Percentiles rank a stretch among this genome's conserved stretches.
These are phyloP conservation scores for Orthosia incerta DNA, from an alignment of 2,888 invertebrate species.

Conservation along the genomic window DNA sequence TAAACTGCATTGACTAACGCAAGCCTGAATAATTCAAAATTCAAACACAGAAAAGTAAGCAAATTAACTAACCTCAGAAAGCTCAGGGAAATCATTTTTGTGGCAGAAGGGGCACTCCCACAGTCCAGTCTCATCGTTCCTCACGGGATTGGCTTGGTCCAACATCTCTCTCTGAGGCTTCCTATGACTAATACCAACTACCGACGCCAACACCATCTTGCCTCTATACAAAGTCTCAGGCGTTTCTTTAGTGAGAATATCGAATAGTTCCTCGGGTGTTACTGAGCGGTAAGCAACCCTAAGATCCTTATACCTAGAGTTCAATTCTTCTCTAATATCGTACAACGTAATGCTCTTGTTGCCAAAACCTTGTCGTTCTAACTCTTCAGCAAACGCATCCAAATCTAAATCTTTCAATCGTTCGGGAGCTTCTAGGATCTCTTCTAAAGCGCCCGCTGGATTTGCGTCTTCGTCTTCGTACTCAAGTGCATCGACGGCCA, in stretches of 20 bases:
- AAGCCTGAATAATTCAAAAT: too few species aligned
- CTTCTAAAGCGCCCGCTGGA: slow-evolving; percentile 99
- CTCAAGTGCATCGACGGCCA: slow-evolving; percentile 99
- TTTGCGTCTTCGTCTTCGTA: slow-evolving; percentile 99
- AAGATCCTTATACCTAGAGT: slow-evolving; percentile 97
- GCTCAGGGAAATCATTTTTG: slow-evolving; percentile 98
- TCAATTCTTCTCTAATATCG: slow-evolving; percentile 98
- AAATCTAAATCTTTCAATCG: slow-evolving; percentile 98
- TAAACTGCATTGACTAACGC: background rate
- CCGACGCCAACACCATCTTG: slow-evolving; percentile 96
- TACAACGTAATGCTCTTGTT: slow-evolving; percentile 98
- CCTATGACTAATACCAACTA: slow-evolving; percentile 95
- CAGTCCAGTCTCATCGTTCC: slow-evolving; percentile 97
- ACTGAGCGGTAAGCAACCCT: slow-evolving; percentile 95
- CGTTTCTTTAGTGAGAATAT: slow-evolving; percentile 98
- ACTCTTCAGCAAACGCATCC: slow-evolving; percentile 99
- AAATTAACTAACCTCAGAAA: slow-evolving; percentile 93
- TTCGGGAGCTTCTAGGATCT: slow-evolving; percentile 98
- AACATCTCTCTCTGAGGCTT: slow-evolving; percentile 98
- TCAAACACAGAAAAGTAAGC: background rate
- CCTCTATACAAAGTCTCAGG: slow-evolving; percentile 98
- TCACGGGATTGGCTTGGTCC: slow-evolving; percentile 98
- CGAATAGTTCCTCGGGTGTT: slow-evolving; percentile 97
- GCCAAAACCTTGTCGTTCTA: slow-evolving; percentile 97
- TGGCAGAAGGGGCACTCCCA: slow-evolving; percentile 99